A percentile compares a stretch with the other conserved stretches of the same genome.
These are phyloP conservation scores for Leucoraja erinaceus DNA, from an alignment of 2,113 vertebrate genomes.

Conservation along the genomic window DNA sequence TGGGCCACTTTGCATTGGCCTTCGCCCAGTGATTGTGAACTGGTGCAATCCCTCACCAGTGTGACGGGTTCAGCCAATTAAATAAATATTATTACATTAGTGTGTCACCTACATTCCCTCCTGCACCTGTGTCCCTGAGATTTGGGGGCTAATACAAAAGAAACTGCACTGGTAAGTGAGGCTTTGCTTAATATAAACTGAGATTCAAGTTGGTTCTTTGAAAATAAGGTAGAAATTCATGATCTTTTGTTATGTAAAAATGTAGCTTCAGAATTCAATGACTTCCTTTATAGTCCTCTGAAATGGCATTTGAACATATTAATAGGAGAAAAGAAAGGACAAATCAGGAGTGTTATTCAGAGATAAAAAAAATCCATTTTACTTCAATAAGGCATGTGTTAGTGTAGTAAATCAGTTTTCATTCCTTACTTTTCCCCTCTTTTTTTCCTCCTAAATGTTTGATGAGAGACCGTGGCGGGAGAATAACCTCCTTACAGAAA, in stretches of 20 bases:
- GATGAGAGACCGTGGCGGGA: background rate
- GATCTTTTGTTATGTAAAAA: conserved; percentile 8
- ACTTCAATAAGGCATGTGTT: conserved; percentile 3
- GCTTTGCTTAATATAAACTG: background rate
- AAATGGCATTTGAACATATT: conserved; percentile 26
- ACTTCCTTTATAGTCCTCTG: background rate
- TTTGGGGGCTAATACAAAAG: background rate
- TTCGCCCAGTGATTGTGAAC: background rate
- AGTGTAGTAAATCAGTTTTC: background rate
- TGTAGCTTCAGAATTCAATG: conserved; percentile 10
- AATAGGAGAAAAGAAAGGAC: background rate
- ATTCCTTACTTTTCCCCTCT: background rate
- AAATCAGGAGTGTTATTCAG: background rate
- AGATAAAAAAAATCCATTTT: background rate
- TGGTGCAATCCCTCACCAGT: background rate
- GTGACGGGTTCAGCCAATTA: conserved; percentile 13
- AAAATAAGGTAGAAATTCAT: conserved; percentile 15
- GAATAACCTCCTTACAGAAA: too few relatives aligned
- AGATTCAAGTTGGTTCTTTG: background rate
- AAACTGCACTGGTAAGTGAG: background rate
- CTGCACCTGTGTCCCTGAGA: background rate
- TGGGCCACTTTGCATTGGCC: background rate
- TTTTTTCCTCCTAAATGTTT: background rate
- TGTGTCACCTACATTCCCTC: background rate
- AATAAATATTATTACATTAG: background rate